Evolutionary conservation across 2,888 invertebrate genomes (phyloP), one percentile per base, ranked within the genome.

Genomic region (Cactoblastis cactorum): DNA sequence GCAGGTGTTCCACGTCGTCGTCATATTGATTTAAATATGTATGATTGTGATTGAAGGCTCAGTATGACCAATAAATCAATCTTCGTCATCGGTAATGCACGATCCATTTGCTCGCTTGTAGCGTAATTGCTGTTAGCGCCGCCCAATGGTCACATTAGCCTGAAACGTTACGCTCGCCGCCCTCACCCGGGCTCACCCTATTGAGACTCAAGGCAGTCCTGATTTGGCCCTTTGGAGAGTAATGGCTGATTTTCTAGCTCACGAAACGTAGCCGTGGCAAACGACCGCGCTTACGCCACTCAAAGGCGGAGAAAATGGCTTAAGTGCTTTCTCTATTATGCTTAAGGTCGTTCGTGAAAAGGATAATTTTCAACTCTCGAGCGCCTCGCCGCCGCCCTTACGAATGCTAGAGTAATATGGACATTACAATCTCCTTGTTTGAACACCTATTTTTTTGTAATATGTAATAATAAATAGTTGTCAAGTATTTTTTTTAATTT

Each of bases 291-390:
- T 89, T 88, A 89, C 85, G 82, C 81, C 86, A 88, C 85, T 88
- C 85, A 89, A 89, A 89, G 86, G 87, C 88, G 86, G 88, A 81
- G 88, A 89, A 88, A 88, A 88, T 89, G 86, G 86, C 85, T 89
- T 87, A 89, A 89, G 89, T 89, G 89, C 89, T 88, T 85, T 88
- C 87, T 89, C 89, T 89, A 88, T 88, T 89, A 89, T 89, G 78
- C 80, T 89, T 86, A 87, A 88, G 88, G 85, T 80, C 87, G 85
- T 83, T 89, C 82, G 77, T 86, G 86, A 88, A 89, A 88, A 88
- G 89, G 88, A 88, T 89, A 88, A 87, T 88, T 89, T 88, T 88
- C 87, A 88, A 88, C 82, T 86, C 85, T 80, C 83, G 71, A 83
- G 74, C 80, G 77, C 80, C 77, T 74, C 70, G 71, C 69, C 72